Percentiles rank a stretch among this genome's conserved stretches.
Evolutionary conservation across 2,888 invertebrate genomes (phyloP).

Genomic region (Pheosia tremula): DNA sequence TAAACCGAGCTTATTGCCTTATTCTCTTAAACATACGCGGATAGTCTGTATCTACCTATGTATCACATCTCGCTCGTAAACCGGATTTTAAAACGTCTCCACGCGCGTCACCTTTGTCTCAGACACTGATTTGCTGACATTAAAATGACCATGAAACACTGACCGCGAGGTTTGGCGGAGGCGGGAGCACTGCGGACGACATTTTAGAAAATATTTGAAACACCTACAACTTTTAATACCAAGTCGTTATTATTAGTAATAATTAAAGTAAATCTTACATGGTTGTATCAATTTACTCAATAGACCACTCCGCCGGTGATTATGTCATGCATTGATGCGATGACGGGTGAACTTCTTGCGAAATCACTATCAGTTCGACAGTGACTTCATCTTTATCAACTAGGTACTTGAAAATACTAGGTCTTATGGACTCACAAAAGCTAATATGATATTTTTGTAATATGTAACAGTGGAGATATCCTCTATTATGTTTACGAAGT

Average conservation of each 20-base stretch:
- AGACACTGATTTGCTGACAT: constrained; percentile 57
- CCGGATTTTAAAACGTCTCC: constrained; percentile 55
- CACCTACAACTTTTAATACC: constrained; percentile 37
- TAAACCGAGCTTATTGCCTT: constrained; percentile 82
- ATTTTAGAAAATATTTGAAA: constrained; percentile 23
- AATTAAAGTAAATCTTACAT: constrained; percentile 31
- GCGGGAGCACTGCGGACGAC: constrained; percentile 15
- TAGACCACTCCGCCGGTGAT: constrained; percentile 35
- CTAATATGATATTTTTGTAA: no score
- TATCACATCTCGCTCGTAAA: constrained; percentile 48
- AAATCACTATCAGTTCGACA: constrained; percentile 44
- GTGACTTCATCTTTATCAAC: constrained; percentile 53
- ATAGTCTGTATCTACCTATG: constrained; percentile 48
- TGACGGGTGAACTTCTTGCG: constrained; percentile 45
- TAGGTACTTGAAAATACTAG: constrained; percentile 3
- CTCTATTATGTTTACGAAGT: no score
- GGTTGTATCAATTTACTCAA: constrained; percentile 48
- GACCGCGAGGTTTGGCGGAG: constrained; percentile 41
- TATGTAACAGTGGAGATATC: no score
- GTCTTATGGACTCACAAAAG: background rate
- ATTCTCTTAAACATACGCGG: constrained; percentile 69
- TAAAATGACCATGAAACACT: constrained; percentile 64
- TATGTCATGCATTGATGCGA: constrained; percentile 52
- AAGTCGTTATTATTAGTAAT: constrained; percentile 29
- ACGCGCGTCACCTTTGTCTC: constrained; percentile 42